These are phyloP conservation scores for Peromyscus polionotus DNA, from an alignment of 2,113 vertebrate genomes.

Conservation along the genomic window DNA sequence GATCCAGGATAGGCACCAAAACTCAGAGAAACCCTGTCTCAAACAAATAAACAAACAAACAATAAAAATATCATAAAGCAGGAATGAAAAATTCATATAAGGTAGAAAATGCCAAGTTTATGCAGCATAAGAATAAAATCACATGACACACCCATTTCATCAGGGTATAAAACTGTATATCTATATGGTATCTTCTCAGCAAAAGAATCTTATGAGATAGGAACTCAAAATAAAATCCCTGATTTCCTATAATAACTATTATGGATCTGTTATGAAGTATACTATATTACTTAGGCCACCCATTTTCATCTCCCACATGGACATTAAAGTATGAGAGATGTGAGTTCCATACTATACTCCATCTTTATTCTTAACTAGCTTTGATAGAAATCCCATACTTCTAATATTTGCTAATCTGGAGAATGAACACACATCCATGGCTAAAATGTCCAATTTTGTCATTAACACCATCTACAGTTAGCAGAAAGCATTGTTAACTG, in stretches of 20 bases:
- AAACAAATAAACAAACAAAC: too few species aligned
- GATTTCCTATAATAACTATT: neutral
- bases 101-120: neutral
- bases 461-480: neutral
- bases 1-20: too few species aligned
- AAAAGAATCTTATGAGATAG: neutral
- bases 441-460: neutral
- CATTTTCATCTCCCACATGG: neutral
- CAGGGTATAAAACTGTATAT: neutral
- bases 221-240: neutral
- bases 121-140: neutral
- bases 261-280: neutral
- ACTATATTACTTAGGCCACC: neutral
- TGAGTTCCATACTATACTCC: neutral
- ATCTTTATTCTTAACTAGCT: neutral
- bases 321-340: neutral
- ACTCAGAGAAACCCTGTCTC: too few species aligned
- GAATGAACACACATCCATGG: neutral
- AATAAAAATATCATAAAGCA: neutral
- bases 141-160: neutral
- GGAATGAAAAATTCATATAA: neutral
- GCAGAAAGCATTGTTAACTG: neutral
- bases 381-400: neutral
- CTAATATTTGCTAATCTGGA: constrained; percentile 11
- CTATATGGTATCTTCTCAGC: neutral